Conservation (phyloP, 2,797 vertebrate species). For the Myotis myotis region DNA sequence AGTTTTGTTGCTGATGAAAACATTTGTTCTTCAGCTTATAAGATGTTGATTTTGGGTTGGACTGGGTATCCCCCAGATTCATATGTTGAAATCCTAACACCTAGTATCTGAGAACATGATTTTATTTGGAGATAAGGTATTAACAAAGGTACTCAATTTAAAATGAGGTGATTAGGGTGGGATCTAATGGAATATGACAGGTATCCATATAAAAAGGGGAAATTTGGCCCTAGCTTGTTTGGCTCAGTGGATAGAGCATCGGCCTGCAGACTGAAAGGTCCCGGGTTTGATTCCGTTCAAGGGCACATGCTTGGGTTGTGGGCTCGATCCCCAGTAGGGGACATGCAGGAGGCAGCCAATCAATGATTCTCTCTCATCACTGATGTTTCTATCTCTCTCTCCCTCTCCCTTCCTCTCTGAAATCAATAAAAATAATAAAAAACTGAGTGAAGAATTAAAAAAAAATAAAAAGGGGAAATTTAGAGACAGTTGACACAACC, state of each 20-base stretch:
- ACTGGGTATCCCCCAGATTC: background rate
- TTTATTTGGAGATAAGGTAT: background rate
- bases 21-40: background rate
- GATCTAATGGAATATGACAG: background rate
- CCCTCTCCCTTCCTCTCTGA: no score
- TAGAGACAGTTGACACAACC: background rate
- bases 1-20: background rate
- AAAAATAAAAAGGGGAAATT: background rate
- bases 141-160: background rate
- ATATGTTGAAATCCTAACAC: background rate
- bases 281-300: no score
- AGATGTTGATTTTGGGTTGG: background rate
- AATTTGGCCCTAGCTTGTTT: background rate
- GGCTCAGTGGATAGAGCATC: no score
- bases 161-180: background rate
- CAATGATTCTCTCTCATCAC: no score
- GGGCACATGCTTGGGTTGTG: no score
- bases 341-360: no score
- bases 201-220: background rate
- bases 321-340: no score
- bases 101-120: background rate
- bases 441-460: no score
- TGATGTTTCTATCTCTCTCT: no score
- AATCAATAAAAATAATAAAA: no score
- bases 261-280: no score